A percentile compares a stretch with the other conserved stretches of the same genome.
Conservation (phyloP, 2,797 vertebrate genomes). For the Malacoraja senta region DNA sequence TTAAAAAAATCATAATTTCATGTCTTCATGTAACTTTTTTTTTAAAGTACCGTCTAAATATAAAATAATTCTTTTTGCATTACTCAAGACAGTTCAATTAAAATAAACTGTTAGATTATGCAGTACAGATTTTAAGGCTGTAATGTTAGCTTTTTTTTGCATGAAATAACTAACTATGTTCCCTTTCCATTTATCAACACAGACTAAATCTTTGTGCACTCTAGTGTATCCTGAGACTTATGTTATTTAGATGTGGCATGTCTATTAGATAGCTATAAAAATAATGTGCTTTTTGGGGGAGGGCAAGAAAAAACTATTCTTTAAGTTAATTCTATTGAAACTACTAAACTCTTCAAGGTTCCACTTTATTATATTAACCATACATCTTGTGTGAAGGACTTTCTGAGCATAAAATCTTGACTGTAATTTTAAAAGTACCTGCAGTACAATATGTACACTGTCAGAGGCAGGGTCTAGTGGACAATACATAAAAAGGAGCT, state of each 20-base stretch:
- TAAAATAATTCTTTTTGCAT: background rate
- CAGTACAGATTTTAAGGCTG: background rate
- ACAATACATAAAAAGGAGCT: background rate
- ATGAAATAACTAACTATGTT: too few relatives aligned
- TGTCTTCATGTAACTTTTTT: background rate
- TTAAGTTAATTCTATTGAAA: background rate
- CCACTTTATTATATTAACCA: background rate
- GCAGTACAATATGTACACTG: background rate
- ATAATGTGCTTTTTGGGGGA: background rate
- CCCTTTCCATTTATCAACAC: background rate
- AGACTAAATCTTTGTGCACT: background rate
- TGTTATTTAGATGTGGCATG: background rate
- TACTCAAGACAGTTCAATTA: background rate
- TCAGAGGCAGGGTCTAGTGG: background rate
- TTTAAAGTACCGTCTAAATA: background rate
- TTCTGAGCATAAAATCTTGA: background rate
- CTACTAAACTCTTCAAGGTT: background rate
- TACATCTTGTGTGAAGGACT: background rate
- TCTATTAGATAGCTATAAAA: background rate
- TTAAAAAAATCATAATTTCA: conserved; percentile 19
- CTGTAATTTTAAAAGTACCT: background rate
- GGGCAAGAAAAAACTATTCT: too few relatives aligned
- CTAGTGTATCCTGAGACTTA: background rate
- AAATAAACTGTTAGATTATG: background rate
- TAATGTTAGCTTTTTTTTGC: background rate